Conservation (phyloP, 1,140 invertebrate genomes). For the Coenobita brevimanus region DNA sequence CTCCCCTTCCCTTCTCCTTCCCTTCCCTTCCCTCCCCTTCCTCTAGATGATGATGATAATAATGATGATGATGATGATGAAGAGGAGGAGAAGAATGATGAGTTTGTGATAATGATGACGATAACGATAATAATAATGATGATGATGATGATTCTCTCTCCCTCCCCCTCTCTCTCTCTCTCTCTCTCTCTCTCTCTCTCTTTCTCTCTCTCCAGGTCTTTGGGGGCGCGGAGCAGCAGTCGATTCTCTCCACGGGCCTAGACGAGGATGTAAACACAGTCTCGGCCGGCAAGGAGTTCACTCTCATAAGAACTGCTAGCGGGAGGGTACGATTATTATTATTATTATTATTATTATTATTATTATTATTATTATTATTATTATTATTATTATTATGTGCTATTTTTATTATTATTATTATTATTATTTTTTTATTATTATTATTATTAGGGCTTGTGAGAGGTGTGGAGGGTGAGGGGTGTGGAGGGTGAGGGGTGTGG, state of each 20-base stretch:
- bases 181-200: background rate
- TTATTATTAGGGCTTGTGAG: too few species aligned
- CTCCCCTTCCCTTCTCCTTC: too few species aligned
- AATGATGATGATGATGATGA: too few species aligned
- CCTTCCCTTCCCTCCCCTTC: too few species aligned
- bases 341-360: background rate
- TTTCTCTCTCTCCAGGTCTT: constrained; percentile 24
- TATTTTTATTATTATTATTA: background rate
- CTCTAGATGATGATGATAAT: too few species aligned
- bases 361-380: background rate
- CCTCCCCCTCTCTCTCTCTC: background rate
- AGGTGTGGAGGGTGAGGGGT: too few species aligned
- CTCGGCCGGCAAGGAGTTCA: constrained; percentile 88
- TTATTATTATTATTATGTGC: too few species aligned
- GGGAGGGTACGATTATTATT: constrained; percentile 79
- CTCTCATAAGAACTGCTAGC: constrained; percentile 82
- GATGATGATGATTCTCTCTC: too few species aligned
- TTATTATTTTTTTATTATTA: background rate
- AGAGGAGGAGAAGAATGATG: too few species aligned
- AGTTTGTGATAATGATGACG: too few species aligned
- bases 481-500: too few species aligned
- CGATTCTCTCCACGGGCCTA: constrained; percentile 74
- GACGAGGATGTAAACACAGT: constrained; percentile 83
- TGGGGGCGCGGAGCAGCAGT: constrained; percentile 60
- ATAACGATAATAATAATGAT: too few species aligned